Conservation (phyloP, 2,113 vertebrate genomes). For the Nannobrachium achirus region DNA sequence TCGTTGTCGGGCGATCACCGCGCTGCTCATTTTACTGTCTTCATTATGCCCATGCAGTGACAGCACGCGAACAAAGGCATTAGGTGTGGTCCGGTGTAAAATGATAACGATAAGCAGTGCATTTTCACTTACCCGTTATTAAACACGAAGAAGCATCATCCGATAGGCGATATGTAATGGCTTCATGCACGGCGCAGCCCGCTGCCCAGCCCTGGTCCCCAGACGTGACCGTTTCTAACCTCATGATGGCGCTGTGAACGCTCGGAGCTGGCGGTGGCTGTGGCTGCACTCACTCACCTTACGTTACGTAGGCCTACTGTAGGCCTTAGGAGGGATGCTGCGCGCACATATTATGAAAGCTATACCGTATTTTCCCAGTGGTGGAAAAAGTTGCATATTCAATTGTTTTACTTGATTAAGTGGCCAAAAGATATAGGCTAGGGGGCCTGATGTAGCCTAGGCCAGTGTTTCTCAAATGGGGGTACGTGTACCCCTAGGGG, state of each 20-base stretch:
- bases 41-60: constrained; percentile 3
- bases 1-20: constrained; percentile 34
- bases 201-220: constrained; percentile 67
- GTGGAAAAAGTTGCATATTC: too few relatives aligned
- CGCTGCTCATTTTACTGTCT: constrained; percentile 43
- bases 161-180: constrained; percentile 32
- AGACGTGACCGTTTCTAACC: constrained; percentile 43
- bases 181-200: constrained; percentile 29
- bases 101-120: neutral
- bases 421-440: too few relatives aligned
- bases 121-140: constrained; percentile 57
- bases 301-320: too few relatives aligned
- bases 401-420: too few relatives aligned
- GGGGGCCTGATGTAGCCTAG: too few relatives aligned
- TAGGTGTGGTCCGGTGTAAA: neutral
- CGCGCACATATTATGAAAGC: too few relatives aligned
- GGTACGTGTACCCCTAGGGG: too few relatives aligned
- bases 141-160: constrained; percentile 45
- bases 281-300: too few relatives aligned
- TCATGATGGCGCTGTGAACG: constrained; percentile 67
- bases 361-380: too few relatives aligned
- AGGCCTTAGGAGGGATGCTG: too few relatives aligned
- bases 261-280: constrained; percentile 2
- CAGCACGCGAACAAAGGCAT: neutral
- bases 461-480: too few relatives aligned